Conservation (phyloP, 2,888 invertebrate genomes). For the Tipula lateralis region DNA sequence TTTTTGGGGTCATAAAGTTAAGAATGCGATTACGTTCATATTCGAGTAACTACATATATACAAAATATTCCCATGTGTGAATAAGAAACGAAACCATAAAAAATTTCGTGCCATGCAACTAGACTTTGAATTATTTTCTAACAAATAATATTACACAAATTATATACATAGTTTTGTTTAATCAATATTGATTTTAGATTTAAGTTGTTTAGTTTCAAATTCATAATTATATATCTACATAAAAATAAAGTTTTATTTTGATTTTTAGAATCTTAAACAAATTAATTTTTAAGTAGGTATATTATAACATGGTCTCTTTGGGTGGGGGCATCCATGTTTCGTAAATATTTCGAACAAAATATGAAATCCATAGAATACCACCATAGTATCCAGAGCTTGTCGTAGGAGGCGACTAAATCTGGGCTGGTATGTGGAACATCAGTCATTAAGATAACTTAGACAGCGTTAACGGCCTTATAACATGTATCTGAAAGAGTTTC, state of each 20-base stretch:
- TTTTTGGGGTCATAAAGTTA: not conserved
- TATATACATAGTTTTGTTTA: not conserved
- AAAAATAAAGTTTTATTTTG: not conserved
- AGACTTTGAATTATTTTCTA: not conserved
- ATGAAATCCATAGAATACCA: no score
- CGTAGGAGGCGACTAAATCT: no score
- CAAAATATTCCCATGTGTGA: not conserved
- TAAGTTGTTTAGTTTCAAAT: not conserved
- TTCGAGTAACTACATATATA: not conserved
- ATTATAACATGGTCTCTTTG: no score
- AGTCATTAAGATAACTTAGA: no score
- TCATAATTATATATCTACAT: not conserved
- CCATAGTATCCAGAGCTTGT: no score
- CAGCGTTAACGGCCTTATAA: no score
- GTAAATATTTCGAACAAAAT: no score
- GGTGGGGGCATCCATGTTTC: no score
- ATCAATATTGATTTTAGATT: constrained; percentile 11
- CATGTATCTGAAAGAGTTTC: no score
- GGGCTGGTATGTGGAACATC: no score
- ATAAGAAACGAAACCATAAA: not conserved
- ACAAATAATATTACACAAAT: not conserved
- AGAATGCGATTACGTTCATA: not conserved
- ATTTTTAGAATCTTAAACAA: constrained; percentile 16
- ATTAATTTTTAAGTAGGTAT: not conserved
- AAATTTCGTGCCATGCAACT: not conserved